These are phyloP conservation scores for Macaria notata DNA, from an alignment of 2,888 invertebrate species.

Conservation along the genomic window DNA sequence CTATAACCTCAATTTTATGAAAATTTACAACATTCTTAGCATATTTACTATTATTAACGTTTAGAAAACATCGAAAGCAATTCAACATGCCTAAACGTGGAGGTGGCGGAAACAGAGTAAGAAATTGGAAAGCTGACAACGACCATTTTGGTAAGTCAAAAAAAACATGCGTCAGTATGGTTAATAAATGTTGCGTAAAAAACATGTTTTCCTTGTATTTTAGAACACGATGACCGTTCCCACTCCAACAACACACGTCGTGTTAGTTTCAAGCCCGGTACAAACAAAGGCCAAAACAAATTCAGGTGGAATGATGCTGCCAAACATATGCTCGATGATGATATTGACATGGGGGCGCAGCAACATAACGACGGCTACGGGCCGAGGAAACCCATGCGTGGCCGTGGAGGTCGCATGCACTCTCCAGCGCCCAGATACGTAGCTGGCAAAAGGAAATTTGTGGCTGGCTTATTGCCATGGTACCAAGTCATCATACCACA, in stretches of 20 bases:
- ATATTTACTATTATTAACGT: constrained; percentile 1
- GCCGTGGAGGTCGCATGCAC: constrained; percentile 68
- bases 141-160: constrained; percentile 68
- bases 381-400: constrained; percentile 58
- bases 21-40: background rate
- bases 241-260: constrained; percentile 65
- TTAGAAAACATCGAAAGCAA: constrained; percentile 2
- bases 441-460: constrained; percentile 61
- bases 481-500: constrained; percentile 87
- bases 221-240: constrained; percentile 77
- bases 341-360: constrained; percentile 82
- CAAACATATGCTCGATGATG: constrained; percentile 82
- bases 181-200: background rate
- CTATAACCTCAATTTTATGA: background rate
- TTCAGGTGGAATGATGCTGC: constrained; percentile 66
- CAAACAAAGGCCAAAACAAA: constrained; percentile 70
- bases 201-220: constrained; percentile 28
- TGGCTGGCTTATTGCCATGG: constrained; percentile 84
- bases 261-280: constrained; percentile 81
- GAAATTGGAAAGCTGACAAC: constrained; percentile 63
- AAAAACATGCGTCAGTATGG: background rate
- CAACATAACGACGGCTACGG: constrained; percentile 43
- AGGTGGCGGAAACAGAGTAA: constrained; percentile 59
- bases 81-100: constrained; percentile 74
- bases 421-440: constrained; percentile 65